phyloP scores from a whole-genome alignment of 2,888 invertebrate species.

The Drosophila acutilabella region DNA sequence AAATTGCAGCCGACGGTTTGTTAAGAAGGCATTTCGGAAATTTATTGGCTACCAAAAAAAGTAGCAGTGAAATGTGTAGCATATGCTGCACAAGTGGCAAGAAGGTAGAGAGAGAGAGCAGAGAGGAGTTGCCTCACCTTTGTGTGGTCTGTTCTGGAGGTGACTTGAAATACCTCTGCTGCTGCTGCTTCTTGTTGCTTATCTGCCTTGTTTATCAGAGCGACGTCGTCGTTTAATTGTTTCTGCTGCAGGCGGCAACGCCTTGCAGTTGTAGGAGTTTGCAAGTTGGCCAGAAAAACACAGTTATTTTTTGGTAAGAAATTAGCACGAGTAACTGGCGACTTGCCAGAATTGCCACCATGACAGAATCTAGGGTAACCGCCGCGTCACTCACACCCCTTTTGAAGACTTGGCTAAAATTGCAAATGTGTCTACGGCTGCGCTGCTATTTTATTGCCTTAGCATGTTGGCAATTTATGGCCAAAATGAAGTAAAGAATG shows the following conservation, averaged over 20 bases:
- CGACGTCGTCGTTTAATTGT: constrained; percentile 70
- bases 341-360: constrained; percentile 62
- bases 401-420: constrained; percentile 41
- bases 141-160: constrained; percentile 50
- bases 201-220: constrained; percentile 71
- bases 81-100: constrained; percentile 58
- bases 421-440: constrained; percentile 70
- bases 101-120: not conserved
- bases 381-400: not conserved
- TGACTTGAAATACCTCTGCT: constrained; percentile 11
- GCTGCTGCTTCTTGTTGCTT: constrained; percentile 29
- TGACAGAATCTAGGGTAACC: constrained; percentile 71
- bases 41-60: constrained; percentile 58
- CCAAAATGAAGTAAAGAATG: constrained; percentile 34
- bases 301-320: constrained; percentile 73
- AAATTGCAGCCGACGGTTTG: constrained; percentile 64
- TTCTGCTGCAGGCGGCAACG: constrained; percentile 65
- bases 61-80: constrained; percentile 64
- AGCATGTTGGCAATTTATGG: constrained; percentile 74
- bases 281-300: constrained; percentile 32
- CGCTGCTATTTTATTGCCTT: constrained; percentile 75
- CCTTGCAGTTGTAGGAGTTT: constrained; percentile 58
- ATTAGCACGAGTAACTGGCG: constrained; percentile 67
- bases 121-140: constrained; percentile 6
- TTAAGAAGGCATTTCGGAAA: constrained; percentile 71